A percentile compares a stretch with the other conserved stretches of the same genome.
Evolutionary conservation across 2,113 vertebrate species (phyloP).

Genomic region (Oostethus manadensis): DNA sequence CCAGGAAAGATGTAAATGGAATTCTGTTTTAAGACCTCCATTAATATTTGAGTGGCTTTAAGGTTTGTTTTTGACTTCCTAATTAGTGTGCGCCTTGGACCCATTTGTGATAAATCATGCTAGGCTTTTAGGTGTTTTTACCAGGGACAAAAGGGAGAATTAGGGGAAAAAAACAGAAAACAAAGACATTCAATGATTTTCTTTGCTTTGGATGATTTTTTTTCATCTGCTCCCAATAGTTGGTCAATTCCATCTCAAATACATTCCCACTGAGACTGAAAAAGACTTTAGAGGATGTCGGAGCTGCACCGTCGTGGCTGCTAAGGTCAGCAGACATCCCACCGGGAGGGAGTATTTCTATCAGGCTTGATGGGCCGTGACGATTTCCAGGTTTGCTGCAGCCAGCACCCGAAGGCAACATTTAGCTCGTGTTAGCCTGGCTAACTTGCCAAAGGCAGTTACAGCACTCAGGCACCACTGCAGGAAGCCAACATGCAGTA

Average conservation of each 20-base stretch:
- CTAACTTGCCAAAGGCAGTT: neutral
- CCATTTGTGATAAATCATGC: slow-evolving; percentile 42
- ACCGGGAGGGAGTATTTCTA: slow-evolving; percentile 30
- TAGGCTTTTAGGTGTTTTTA: slow-evolving; percentile 14
- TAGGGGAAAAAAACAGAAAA: slow-evolving; percentile 2
- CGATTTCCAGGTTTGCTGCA: slow-evolving; percentile 14
- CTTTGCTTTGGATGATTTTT: no score
- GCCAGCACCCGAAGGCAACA: neutral
- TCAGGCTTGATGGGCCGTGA: slow-evolving; percentile 55
- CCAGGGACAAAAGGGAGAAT: slow-evolving; percentile 5
- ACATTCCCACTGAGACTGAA: neutral
- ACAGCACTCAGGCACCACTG: neutral
- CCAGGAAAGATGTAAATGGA: slow-evolving; percentile 58
- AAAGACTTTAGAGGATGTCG: no score
- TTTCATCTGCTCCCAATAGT: no score
- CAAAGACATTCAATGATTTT: neutral
- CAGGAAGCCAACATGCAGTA: no score
- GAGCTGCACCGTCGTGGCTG: slow-evolving; percentile 3
- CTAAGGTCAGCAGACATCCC: slow-evolving; percentile 45
- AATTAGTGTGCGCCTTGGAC: slow-evolving; percentile 49
- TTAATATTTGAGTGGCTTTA: slow-evolving; percentile 75
- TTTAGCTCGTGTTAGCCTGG: slow-evolving; percentile 33
- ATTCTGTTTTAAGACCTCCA: slow-evolving; percentile 63
- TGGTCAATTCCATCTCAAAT: no score
- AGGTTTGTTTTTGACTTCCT: slow-evolving; percentile 54